Evolutionary conservation across 2,797 vertebrate species (phyloP), one percentile per base, ranked within the genome.

Genomic region (Phrynocephalus guinanensis): DNA sequence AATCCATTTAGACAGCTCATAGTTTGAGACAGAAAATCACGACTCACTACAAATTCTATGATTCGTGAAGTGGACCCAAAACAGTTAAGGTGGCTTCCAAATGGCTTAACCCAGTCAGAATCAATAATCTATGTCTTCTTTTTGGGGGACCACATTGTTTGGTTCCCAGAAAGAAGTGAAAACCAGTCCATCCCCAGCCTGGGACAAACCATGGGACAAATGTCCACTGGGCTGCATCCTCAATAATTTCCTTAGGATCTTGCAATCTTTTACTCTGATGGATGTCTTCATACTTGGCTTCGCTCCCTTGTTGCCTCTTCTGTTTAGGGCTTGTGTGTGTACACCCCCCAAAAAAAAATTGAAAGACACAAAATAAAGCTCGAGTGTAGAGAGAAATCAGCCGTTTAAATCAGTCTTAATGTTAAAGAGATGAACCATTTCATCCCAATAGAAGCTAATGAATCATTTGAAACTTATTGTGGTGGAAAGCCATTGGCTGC

Each of bases 391-490:
- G 68, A 18, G 63, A 95, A 93, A 91, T 83, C 77, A 91, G 33
- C 50, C 70, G 76, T 91, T 94, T 94, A 89, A 95, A 92, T 86
- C 77, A 88, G 86, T 86, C 85, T 73, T 84, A 91, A 9, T 26
- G 70, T 86, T 95, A 95, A 91, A 76, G 91, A 91, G 87, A 94
- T 70, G 38, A 90, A 94, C 86, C 85, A 81, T 94, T 95, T 94
- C 67, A 88, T 87, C 48, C 90, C 93, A 86, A 86, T 16, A 89
- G 87, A 91, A 95, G 33, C 82, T 95, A 96, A 97, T 94, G 90
- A 96, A 90, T 90, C 88, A 91, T 70, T 95, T 91, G 91, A 90
- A 94, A 92, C 94, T 95, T 94, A 94, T 89, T 95, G 90, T 92
- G 86, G 77, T 89, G 87, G 90, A 94, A 95, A 93, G 91, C 94